Evolutionary conservation across 2,113 vertebrate species (phyloP).

Genomic region (Trematocara unimaculatum): DNA sequence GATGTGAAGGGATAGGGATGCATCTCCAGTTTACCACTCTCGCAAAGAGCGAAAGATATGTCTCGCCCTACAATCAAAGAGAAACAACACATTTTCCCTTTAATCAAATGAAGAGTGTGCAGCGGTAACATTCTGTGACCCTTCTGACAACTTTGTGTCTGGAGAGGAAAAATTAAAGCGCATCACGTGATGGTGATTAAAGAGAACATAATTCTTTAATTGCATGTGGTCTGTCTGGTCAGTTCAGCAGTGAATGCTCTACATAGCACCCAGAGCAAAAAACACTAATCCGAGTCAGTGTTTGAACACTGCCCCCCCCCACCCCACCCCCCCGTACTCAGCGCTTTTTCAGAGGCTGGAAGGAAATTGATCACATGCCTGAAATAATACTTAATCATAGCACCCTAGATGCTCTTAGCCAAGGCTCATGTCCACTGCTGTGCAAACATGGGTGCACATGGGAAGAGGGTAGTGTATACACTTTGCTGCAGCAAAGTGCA

Average conservation of each 20-base stretch:
- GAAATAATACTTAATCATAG: constrained; percentile 87
- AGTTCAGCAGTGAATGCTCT: background rate
- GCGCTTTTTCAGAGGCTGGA: constrained; percentile 79
- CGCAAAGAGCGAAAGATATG: background rate
- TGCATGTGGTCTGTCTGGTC: background rate
- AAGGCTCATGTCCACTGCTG: constrained; percentile 14
- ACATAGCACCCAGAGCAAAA: background rate
- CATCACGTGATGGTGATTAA: background rate
- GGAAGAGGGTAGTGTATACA: background rate
- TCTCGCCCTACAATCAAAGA: background rate
- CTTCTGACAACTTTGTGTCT: background rate
- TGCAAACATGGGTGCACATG: constrained; percentile 34
- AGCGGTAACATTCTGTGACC: background rate
- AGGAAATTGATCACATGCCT: constrained; percentile 82
- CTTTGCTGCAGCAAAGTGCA: background rate
- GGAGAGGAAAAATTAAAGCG: background rate
- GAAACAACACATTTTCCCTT: background rate
- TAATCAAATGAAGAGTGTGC: background rate
- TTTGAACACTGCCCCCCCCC: constrained; percentile 33
- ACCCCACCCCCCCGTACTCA: background rate
- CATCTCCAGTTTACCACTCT: constrained; percentile 27
- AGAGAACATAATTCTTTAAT: background rate
- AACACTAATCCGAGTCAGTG: constrained; percentile 33
- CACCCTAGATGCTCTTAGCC: constrained; percentile 54
- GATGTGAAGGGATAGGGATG: constrained; percentile 31